Conservation (phyloP, 2,888 invertebrate species). For the Coenonympha arcania region DNA sequence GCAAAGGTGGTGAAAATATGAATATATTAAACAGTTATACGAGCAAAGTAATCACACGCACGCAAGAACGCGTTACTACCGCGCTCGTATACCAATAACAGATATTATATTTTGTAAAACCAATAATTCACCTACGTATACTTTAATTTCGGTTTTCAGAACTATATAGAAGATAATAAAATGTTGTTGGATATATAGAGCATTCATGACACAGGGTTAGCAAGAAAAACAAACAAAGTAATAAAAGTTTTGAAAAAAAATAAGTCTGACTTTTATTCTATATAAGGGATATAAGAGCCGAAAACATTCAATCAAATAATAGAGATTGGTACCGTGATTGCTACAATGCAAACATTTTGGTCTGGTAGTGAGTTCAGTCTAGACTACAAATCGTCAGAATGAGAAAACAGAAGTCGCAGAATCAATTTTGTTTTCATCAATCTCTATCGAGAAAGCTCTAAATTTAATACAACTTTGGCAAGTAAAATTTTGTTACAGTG, state of each 20-base stretch:
- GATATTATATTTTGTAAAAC: constrained; percentile 61
- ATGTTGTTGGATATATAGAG: constrained; percentile 14
- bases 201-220: constrained; percentile 4
- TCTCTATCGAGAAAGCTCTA: not conserved
- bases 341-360: not conserved
- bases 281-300: not conserved
- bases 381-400: not conserved
- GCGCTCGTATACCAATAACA: constrained; percentile 47
- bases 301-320: not conserved
- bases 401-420: not conserved
- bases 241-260: not conserved
- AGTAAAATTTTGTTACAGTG: not conserved
- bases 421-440: not conserved
- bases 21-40: constrained; percentile 68
- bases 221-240: not conserved
- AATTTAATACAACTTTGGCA: not conserved
- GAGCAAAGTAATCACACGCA: constrained; percentile 65
- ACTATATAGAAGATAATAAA: constrained; percentile 33
- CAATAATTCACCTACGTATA: constrained; percentile 66
- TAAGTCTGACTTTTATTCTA: not conserved
- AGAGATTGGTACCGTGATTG: not conserved
- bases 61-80: constrained; percentile 58
- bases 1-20: constrained; percentile 70
- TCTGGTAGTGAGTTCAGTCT: not conserved
- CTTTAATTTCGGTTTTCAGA: constrained; percentile 58